A percentile compares a stretch with the other conserved stretches of the same genome.
Conservation (phyloP, 2,797 vertebrate species). For the Enteromius treurensis region DNA sequence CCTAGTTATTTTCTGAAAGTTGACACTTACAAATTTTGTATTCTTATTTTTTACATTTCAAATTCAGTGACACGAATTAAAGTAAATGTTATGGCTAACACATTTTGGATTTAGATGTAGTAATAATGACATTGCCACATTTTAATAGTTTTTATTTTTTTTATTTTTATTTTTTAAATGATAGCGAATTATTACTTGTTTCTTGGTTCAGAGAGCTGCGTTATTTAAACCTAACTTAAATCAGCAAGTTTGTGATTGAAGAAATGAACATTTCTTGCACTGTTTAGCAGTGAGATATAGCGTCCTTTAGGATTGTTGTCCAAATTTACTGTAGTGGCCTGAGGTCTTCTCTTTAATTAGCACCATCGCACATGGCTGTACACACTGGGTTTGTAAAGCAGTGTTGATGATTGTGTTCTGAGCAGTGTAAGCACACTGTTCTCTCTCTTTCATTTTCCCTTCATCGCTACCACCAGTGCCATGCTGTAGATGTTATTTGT, state of each 20-base stretch:
- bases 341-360: slow-evolving; percentile 8
- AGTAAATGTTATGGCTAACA: not conserved
- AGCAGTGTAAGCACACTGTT: slow-evolving; percentile 26
- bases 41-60: slow-evolving; percentile 24
- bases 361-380: slow-evolving; percentile 1
- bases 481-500: slow-evolving; percentile 66
- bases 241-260: not conserved
- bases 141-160: not conserved
- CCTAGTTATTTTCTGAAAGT: slow-evolving; percentile 40
- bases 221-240: slow-evolving; percentile 26
- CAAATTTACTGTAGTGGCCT: slow-evolving; percentile 11
- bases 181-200: not conserved
- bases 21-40: not conserved
- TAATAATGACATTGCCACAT: slow-evolving; percentile 3
- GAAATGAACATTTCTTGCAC: not conserved
- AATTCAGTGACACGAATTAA: not conserved
- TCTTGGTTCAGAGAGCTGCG: slow-evolving; percentile 6
- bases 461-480: slow-evolving; percentile 66
- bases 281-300: slow-evolving; percentile 39
- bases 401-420: slow-evolving; percentile 43
- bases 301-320: slow-evolving; percentile 29
- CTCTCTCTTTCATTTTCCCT: not conserved
- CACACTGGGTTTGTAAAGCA: slow-evolving; percentile 40
- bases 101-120: not conserved
- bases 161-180: not conserved